Evolutionary conservation across 2,113 vertebrate species (phyloP).

Genomic region (Mionectes macconnelli): DNA sequence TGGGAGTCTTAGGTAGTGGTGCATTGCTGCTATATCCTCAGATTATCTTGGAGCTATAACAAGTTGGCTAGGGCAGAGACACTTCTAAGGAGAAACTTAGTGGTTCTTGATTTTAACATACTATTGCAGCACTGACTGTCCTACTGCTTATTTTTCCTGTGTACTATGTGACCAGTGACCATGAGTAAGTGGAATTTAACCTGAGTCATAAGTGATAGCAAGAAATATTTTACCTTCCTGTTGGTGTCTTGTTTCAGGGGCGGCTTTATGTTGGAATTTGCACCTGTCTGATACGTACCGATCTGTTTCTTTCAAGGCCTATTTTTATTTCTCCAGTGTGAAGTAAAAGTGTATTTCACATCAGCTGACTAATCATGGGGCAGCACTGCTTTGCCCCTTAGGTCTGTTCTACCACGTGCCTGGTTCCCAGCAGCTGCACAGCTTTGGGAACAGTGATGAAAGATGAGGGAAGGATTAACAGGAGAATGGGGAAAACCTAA

Average conservation of each 20-base stretch:
- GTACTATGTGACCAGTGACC: neutral
- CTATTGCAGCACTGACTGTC: neutral
- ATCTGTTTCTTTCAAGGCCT: neutral
- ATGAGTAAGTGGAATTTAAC: neutral
- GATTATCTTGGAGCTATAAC: neutral
- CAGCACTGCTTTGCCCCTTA: neutral
- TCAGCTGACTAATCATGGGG: neutral
- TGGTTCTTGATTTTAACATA: neutral
- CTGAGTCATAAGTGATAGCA: neutral
- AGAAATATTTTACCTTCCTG: no score
- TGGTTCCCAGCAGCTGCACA: neutral
- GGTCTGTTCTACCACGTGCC: no score
- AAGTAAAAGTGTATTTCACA: neutral
- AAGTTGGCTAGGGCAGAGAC: neutral
- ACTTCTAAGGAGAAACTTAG: accelerated
- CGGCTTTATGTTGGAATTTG: neutral
- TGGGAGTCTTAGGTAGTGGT: no score
- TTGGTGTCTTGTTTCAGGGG: neutral
- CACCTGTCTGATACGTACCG: neutral
- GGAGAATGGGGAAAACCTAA: neutral
- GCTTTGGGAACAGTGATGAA: neutral
- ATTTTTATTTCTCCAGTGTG: neutral
- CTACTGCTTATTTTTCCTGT: neutral
- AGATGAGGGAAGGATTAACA: neutral
- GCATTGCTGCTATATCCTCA: neutral